Evolutionary conservation across 2,113 vertebrate genomes (phyloP), one percentile per base, ranked within the genome.

Genomic region (Merops nubicus): DNA sequence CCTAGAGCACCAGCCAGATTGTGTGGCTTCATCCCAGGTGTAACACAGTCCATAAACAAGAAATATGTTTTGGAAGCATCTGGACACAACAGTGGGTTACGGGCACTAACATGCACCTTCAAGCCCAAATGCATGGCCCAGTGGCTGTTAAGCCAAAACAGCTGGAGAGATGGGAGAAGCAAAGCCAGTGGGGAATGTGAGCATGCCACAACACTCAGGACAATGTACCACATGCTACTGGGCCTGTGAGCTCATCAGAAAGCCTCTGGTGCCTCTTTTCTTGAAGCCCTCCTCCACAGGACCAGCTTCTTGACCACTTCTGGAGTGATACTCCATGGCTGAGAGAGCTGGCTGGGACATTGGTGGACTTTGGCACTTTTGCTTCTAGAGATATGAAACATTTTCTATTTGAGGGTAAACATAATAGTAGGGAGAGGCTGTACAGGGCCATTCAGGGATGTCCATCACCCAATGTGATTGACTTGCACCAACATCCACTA

Each of bases 161-260:
- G 15, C 3, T 22, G 20, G 45, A 56, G 14, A 68, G 22, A 8
- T 2, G 5, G 26, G 20, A 54, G n/a, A 17, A 74, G 14, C 50
- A 57, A 65, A 81, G 25, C 21, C 3, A 4, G 4, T 1, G 45
- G 25, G 34, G 48, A 62, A 9, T 0, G 3, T 1, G 6, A 38
- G 2, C 4, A 2, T 12, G 20, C 13, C 19, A 42, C 11, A 5
- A 1, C 6, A 1, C 29, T 72, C 43, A n/a, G 51, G 86, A 65
- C 62, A 38, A 38, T 1, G 1, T 26, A 31, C n/a, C 72, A 31
- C 6, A n/a, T 0, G 2, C 19, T 40, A 60, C 2, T 0, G 14
- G 40, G 68, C 53, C 20, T 15, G 8, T 29, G 2, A 77, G 57
- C 40, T 33, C 51, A 26, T 3, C 73, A 67, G 53, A 59, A 86